Percentiles rank a stretch among this genome's conserved stretches.
Evolutionary conservation across 23 tunicate genomes (phyloP).

Genomic region (Ciona savignyi): DNA sequence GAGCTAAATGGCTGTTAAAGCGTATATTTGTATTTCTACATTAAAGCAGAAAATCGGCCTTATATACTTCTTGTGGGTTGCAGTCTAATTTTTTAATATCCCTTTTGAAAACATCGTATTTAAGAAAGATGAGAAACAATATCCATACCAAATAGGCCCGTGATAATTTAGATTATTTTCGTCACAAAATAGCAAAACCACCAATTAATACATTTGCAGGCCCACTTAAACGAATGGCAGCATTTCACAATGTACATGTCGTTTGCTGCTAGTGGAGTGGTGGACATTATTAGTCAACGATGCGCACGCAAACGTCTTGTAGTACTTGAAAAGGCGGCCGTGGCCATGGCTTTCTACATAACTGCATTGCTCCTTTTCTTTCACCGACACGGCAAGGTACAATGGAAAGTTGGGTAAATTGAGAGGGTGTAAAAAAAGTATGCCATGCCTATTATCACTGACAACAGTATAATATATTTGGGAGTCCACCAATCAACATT

Average conservation of each 20-base stretch:
- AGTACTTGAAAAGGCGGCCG: slow-evolving; percentile 76
- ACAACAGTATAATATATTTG: too few species aligned
- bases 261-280: slow-evolving; percentile 65
- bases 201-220: slow-evolving; percentile 19
- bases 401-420: background rate
- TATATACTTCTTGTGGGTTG: too few species aligned
- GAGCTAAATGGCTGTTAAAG: background rate
- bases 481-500: too few species aligned
- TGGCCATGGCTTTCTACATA: slow-evolving; percentile 77
- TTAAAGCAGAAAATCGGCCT: too few species aligned
- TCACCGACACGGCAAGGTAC: slow-evolving; percentile 85
- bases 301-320: slow-evolving; percentile 36
- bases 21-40: background rate
- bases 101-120: too few species aligned
- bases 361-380: slow-evolving; percentile 81
- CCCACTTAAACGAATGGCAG: slow-evolving; percentile 80
- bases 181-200: too few species aligned
- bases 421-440: too few species aligned
- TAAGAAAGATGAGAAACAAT: too few species aligned
- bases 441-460: too few species aligned
- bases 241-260: slow-evolving; percentile 92
- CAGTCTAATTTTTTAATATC: too few species aligned
- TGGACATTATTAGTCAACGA: slow-evolving; percentile 79
- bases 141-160: too few species aligned
- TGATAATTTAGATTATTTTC: too few species aligned